Conservation (phyloP, 1,140 invertebrate species). For the Aphelinus atriplicis region DNA sequence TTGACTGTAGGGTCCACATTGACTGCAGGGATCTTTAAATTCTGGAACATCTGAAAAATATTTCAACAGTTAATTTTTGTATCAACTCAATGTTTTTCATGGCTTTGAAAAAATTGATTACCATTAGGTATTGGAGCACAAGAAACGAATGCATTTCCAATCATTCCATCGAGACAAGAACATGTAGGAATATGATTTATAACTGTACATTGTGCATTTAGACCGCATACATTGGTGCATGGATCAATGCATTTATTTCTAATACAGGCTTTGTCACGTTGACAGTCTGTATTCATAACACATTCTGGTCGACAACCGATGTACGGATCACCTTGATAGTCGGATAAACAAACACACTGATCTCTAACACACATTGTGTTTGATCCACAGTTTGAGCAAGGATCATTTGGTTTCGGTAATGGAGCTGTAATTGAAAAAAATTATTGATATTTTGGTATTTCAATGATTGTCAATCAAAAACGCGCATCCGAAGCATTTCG, state of each 20-base stretch:
- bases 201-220: constrained; percentile 66
- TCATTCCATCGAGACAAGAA: constrained; percentile 64
- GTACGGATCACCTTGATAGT: constrained; percentile 66
- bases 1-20: constrained; percentile 78
- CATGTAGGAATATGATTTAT: constrained; percentile 68
- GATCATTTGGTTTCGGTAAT: constrained; percentile 45
- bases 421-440: constrained; percentile 46
- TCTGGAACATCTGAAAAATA: neutral
- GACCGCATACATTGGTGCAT: constrained; percentile 68
- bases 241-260: constrained; percentile 68
- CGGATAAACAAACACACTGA: constrained; percentile 64
- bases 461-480: too few relatives aligned
- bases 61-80: too few relatives aligned
- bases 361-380: constrained; percentile 62
- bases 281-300: constrained; percentile 66
- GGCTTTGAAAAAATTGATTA: neutral
- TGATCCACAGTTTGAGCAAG: constrained; percentile 60
- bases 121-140: constrained; percentile 50
- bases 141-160: constrained; percentile 66
- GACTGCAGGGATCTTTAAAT: constrained; percentile 64
- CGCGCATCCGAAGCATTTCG: too few relatives aligned
- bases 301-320: constrained; percentile 63
- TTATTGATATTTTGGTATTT: too few relatives aligned
- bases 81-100: too few relatives aligned
- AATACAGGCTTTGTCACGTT: constrained; percentile 64